Conservation (phyloP, 2,888 invertebrate genomes). For the Hylaea fasciaria region DNA sequence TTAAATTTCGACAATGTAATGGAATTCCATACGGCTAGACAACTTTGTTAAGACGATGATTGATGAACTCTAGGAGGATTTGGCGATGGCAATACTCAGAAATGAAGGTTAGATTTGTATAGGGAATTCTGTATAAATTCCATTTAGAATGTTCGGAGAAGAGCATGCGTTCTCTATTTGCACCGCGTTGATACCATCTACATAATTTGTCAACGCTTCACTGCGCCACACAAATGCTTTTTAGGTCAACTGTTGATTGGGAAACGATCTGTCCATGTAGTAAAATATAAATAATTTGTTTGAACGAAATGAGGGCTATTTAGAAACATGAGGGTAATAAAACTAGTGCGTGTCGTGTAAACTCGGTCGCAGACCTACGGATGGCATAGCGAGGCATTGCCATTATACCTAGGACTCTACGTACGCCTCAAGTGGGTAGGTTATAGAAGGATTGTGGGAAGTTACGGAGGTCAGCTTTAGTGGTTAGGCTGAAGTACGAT, state of each 20-base stretch:
- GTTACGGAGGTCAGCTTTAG: constrained; percentile 57
- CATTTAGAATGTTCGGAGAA: too few relatives aligned
- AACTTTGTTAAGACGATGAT: too few relatives aligned
- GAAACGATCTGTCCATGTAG: constrained; percentile 82
- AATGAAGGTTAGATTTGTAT: too few relatives aligned
- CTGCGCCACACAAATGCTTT: constrained; percentile 78
- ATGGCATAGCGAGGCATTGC: constrained; percentile 59
- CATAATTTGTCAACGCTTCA: constrained; percentile 78
- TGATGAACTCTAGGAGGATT: too few relatives aligned
- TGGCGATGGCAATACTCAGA: too few relatives aligned
- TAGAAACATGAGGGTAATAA: constrained; percentile 85
- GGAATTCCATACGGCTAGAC: too few relatives aligned
- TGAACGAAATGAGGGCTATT: constrained; percentile 83
- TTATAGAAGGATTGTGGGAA: constrained; percentile 46
- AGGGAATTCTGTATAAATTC: too few relatives aligned
- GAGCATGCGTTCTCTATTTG: constrained; percentile 47
- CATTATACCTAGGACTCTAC: constrained; percentile 61
- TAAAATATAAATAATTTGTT: constrained; percentile 84
- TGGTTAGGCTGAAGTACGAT: constrained; percentile 52
- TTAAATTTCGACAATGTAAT: not conserved
- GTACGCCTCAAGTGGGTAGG: constrained; percentile 48
- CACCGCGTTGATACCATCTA: constrained; percentile 66
- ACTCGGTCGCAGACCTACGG: constrained; percentile 75
- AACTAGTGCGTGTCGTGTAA: constrained; percentile 82
- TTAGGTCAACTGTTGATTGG: constrained; percentile 82